Evolutionary conservation across 64 coral and sea anemone genomes (phyloP), one percentile per base, ranked within the genome.

Genomic region (Exaiptasia diaphana): DNA sequence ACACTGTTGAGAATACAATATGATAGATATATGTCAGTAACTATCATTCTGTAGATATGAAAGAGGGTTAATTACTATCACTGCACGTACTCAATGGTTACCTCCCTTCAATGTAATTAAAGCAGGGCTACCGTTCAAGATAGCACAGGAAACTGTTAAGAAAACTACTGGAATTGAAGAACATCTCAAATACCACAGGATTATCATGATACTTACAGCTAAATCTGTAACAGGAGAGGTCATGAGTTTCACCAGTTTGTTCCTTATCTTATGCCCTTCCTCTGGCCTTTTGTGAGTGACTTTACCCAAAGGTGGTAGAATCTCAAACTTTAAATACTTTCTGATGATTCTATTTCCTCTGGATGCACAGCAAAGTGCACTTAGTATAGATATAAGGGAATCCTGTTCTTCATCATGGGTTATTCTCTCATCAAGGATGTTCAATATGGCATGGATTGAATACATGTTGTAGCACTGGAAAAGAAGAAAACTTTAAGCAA

Each of bases 271-370:
- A 14, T 23, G 67, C 9, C 80, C 84, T 76, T 99, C 90, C 28
- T 99, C 95, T 67, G 95, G 95, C 11, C 85, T 77, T 79, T 87
- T 88, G 28, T 82, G 86, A 22, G 89, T 79, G 5, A 99, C 90
- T 6, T 41, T 62, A 33, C 75, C 82, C 36, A 99, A 26, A 14
- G 95, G 80, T 3, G 95, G 95, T 21, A 99, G 37, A 17, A 99
- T 88, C 67, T 99, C 95, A 33, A 71, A 82, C 29, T 89, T 67
- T 1, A 99, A 69, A 67, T 99, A 99, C 52, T 93, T 99, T 36
- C 95, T 78, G 76, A 87, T 84, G 28, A 93, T 49, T 11, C 74
- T 85, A 36, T 88, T 71, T 1, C 85, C 90, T 43, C 76, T 83
- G 0, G 95, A 63, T 41, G 91, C 70, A 41, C 75, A 78, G 57